Percentiles rank a stretch among this genome's conserved stretches.
phyloP scores from a whole-genome alignment of 2,797 vertebrate genomes.

The Eospalax fontanierii region DNA sequence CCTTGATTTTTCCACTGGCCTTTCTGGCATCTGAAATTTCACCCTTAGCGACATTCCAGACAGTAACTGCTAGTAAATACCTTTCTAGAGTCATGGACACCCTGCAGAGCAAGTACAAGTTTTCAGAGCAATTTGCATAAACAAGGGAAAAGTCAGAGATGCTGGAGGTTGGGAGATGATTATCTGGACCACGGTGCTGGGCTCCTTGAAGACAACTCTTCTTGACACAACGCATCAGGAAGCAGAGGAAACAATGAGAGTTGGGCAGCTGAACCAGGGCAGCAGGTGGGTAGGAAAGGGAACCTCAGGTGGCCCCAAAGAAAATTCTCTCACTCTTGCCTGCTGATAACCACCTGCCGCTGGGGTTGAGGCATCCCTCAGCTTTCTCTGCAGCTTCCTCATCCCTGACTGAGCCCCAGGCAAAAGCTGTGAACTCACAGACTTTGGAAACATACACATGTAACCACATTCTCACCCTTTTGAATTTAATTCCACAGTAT shows the following conservation, averaged over 20 bases:
- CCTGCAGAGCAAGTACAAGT: background rate
- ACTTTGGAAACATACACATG: conserved; percentile 73
- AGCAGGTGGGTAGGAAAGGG: background rate
- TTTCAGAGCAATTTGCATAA: background rate
- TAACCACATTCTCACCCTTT: conserved; percentile 80
- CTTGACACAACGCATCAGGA: background rate
- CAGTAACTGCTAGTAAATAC: background rate
- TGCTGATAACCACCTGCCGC: background rate
- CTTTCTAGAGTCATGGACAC: background rate
- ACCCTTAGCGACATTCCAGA: background rate
- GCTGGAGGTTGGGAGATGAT: background rate
- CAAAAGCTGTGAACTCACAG: conserved; percentile 64
- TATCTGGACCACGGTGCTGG: background rate
- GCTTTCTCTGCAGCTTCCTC: conserved; percentile 18
- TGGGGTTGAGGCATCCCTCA: conserved; percentile 45
- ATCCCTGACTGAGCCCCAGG: conserved; percentile 47
- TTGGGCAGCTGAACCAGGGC: background rate
- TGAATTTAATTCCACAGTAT: conserved; percentile 81
- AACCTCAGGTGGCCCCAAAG: background rate
- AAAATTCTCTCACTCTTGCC: background rate
- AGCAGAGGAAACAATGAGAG: background rate
- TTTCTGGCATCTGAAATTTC: conserved; percentile 26
- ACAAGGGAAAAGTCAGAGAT: background rate
- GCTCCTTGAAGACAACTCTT: background rate
- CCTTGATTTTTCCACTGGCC: background rate